Evolutionary conservation across 2,797 vertebrate species (phyloP), one percentile per base, ranked within the genome.

Genomic region (Phalloptychus januarius): DNA sequence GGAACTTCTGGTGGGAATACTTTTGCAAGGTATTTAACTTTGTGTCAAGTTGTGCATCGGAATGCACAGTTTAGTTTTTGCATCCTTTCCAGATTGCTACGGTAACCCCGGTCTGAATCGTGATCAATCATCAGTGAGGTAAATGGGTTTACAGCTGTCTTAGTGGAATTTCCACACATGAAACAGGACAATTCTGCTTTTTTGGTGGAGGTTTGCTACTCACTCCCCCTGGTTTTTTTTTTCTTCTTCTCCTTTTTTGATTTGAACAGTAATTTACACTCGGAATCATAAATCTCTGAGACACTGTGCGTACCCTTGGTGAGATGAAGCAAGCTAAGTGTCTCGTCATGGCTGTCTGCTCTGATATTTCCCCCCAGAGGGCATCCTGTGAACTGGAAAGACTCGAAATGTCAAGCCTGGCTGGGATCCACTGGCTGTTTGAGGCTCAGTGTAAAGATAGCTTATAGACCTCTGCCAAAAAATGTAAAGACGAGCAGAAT

Each of bases 341-440:
- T 77, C 75, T 71, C 46, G 48, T 76, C n/a, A 71, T 69, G 56
- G 70, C 31, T 25, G 7, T 56, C 50, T 79, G 69, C 75, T 72
- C 48, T 7, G 40, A 33, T 45, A 58, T 45, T 38, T 20, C 46
- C 67, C 77, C 77, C 76, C 20, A 3, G 48, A 69, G 82, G 81
- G 58, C 42, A 25, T 72, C 67, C 79, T 79, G 67, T 81, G 83
- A 85, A 77, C 75, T 83, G 77, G 82, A 86, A 86, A 79, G 76
- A 75, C 72, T 82, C 33, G 69, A 86, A 89, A 90, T 85, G 86
- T 90, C 86, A 89, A 73, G 72, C 25, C 70, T 31, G 48, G 52
- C 74, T 74, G 76, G 79, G 78, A 84, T 63, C 63, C 56, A 63
- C 76, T 70, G 28, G 45, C 31, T 67, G 74, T 78, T 67, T 81